Evolutionary conservation across 2,888 invertebrate species (phyloP).

Genomic region (Neocrepidodera transversa): DNA sequence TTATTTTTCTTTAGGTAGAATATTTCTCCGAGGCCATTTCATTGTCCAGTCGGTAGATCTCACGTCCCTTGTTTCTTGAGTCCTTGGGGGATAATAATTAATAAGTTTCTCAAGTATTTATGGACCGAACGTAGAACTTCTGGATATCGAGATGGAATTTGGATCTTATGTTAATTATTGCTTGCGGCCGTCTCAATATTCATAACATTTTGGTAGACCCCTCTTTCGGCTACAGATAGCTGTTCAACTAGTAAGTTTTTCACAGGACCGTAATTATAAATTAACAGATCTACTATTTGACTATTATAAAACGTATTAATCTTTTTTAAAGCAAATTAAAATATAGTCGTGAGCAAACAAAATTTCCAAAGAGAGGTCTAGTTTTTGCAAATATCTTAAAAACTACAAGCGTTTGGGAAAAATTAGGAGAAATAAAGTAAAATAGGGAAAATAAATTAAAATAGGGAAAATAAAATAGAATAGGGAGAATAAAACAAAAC

Average conservation of each 20-base stretch:
- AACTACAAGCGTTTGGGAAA: no score
- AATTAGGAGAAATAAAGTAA: no score
- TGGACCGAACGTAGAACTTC: constrained; percentile 30
- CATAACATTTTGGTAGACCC: constrained; percentile 53
- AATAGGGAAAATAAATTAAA: no score
- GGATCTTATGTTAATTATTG: constrained; percentile 57
- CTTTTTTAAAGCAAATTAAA: no score
- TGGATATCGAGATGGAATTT: constrained; percentile 39
- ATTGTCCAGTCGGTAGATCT: constrained; percentile 1
- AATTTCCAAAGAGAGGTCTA: no score
- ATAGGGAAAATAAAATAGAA: no score
- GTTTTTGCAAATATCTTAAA: no score
- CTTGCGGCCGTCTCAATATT: constrained; percentile 58
- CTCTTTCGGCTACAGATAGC: constrained; percentile 53
- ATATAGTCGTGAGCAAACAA: no score
- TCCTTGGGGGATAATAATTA: constrained; percentile 34
- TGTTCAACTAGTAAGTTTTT: constrained; percentile 47
- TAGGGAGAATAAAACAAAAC: no score
- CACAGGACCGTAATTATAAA: constrained; percentile 17
- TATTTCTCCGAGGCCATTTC: neutral
- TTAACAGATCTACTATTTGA: no score
- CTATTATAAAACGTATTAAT: no score
- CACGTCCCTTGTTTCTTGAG: constrained; percentile 12
- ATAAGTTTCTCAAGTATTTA: constrained; percentile 41
- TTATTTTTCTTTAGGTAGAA: no score